Evolutionary conservation across 2,797 vertebrate genomes (phyloP).

Genomic region (Fundulus diaphanus): DNA sequence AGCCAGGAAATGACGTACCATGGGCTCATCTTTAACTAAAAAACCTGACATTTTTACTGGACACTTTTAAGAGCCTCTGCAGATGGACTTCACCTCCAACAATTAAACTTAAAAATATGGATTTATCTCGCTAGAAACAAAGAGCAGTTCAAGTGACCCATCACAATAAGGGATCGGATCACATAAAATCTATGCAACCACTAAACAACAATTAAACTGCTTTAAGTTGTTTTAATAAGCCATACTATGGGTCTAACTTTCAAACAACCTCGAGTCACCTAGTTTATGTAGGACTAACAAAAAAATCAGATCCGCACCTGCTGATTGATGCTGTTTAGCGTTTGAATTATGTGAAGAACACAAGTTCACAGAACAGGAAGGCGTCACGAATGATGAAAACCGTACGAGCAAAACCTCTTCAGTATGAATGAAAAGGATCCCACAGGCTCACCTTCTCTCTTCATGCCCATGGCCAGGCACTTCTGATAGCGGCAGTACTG

Average conservation of each 20-base stretch:
- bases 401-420: neutral
- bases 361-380: neutral
- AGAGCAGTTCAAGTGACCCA: too few relatives aligned
- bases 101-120: neutral
- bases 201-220: neutral
- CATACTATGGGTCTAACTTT: neutral
- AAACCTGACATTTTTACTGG: neutral
- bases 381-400: neutral
- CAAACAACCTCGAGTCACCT: neutral
- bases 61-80: neutral
- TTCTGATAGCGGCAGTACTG: constrained; percentile 95
- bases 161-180: neutral
- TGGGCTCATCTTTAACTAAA: neutral
- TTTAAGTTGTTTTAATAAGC: neutral
- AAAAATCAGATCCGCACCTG: neutral
- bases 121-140: neutral
- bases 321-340: neutral
- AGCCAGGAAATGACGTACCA: neutral
- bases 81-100: neutral
- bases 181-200: neutral
- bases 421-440: neutral
- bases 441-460: constrained; percentile 89
- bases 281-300: neutral
- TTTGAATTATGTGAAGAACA: neutral
- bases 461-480: constrained; percentile 97